Percentiles rank a stretch among this genome's conserved stretches.
Conservation (phyloP, 2,888 invertebrate species). For the Rhamnusium bicolor region DNA sequence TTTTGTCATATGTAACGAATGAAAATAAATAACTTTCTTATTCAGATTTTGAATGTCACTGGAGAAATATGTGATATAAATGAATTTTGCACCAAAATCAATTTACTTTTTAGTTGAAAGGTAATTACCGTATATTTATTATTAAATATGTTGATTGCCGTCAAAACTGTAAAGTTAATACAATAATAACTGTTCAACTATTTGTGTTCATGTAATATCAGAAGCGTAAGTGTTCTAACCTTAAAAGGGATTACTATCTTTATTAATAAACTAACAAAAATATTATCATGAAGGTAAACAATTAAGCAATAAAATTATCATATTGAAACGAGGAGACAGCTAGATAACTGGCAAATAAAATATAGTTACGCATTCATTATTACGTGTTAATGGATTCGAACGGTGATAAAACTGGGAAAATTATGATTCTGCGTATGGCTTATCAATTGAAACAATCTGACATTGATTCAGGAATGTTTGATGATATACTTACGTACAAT, state of each 20-base stretch:
- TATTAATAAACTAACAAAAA: background rate
- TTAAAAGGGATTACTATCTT: background rate
- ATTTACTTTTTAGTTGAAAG: too few relatives aligned
- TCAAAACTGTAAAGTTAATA: background rate
- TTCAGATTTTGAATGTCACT: too few relatives aligned
- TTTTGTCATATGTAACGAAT: too few relatives aligned
- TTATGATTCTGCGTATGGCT: slow-evolving; percentile 1
- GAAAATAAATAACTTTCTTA: too few relatives aligned
- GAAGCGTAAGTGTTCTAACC: background rate
- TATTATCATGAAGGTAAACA: background rate
- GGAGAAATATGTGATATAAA: too few relatives aligned
- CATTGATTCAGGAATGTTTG: background rate
- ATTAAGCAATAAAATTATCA: background rate
- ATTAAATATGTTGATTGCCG: background rate
- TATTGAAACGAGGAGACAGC: background rate
- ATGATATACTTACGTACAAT: too few relatives aligned
- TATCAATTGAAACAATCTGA: background rate
- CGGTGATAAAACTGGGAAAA: slow-evolving; percentile 5
- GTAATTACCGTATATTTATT: too few relatives aligned
- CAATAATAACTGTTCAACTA: background rate
- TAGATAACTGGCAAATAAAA: background rate
- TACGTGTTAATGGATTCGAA: slow-evolving; percentile 4
- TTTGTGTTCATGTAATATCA: background rate
- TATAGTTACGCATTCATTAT: slow-evolving; percentile 1
- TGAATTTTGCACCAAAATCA: too few relatives aligned